Evolutionary conservation across 2,797 vertebrate genomes (phyloP), one percentile per base, ranked within the genome.

Genomic region (Cynopterus sphinx): DNA sequence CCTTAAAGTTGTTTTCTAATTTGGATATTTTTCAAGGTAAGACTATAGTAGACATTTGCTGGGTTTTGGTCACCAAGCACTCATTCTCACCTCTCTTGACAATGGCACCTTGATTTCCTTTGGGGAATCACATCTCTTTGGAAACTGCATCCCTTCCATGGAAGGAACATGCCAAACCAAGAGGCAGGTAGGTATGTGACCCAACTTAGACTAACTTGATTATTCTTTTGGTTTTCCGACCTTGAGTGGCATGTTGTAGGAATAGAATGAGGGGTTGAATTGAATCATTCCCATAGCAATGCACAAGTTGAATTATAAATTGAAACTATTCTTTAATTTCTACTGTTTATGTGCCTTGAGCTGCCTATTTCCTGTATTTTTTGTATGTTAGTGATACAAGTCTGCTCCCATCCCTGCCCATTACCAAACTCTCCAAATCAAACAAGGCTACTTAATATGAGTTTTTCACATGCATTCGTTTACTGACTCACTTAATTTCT

Each of bases 41-140:
- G n/a, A 49, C 19, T 22, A 0, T 51, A 41, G 13, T 24, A 6
- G 31, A 43, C 28, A 22, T 68, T 28, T 73, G 28, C 26, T 67
- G 0, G 75, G 28, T 21, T 59, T 88, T 49, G 31, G 7, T 82
- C 85, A 36, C 19, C 28, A 78, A 78, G 16, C 49, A 31, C 16
- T 51, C 24, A 46, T 12, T 59, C 9, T 81, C 39, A 28, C 24
- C 83, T 90, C 12, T 63, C 61, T 61, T 81, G 22, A 61, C 33
- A 85, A 59, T 43, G 75, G 39, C 12, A 87, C 24, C 77, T 90
- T 92, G 36, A 63, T 91, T 94, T 92, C 59, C 75, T 92, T 71
- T 28, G 19, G 39, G 39, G 28, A 96, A 86, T 82, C 70, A 24
- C 24, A 41, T 90, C 51, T 68, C 21, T 81, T 21, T 17, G 55